phyloP scores from a whole-genome alignment of 2,888 invertebrate species.

The Helobdella robusta region DNA sequence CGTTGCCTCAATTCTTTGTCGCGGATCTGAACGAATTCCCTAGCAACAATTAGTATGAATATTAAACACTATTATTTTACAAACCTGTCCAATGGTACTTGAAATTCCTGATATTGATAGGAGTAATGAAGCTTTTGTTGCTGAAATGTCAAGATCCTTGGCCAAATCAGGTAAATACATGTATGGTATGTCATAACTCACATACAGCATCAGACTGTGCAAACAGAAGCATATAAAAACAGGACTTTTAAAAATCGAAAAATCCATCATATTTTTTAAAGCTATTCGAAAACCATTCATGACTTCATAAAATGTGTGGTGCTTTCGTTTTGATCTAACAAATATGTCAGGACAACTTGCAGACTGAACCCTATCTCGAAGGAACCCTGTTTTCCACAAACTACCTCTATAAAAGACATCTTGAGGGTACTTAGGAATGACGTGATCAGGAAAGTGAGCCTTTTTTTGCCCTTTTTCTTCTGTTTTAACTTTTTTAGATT shows the following conservation, averaged over 20 bases:
- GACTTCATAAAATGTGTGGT: not conserved
- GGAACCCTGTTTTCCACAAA: constrained; percentile 34
- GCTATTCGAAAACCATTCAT: constrained; percentile 35
- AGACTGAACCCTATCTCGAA: constrained; percentile 53
- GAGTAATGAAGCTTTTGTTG: constrained; percentile 57
- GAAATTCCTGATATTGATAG: constrained; percentile 67
- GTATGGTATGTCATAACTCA: constrained; percentile 83
- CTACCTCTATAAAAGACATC: constrained; percentile 47
- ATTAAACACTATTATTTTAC: no score
- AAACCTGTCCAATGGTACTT: constrained; percentile 65
- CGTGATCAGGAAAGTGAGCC: constrained; percentile 23
- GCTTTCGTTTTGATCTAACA: constrained; percentile 37
- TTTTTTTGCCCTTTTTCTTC: constrained; percentile 15
- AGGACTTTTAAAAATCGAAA: constrained; percentile 40
- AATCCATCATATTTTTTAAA: constrained; percentile 42
- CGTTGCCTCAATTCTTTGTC: no score
- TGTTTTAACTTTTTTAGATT: not conserved
- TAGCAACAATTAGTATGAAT: no score
- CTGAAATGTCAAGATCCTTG: constrained; percentile 42
- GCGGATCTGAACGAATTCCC: no score
- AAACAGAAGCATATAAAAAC: constrained; percentile 54
- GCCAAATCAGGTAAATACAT: constrained; percentile 76
- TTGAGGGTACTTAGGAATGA: constrained; percentile 39
- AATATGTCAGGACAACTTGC: constrained; percentile 84
- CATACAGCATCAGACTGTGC: constrained; percentile 77